Percentiles rank a stretch among this genome's conserved stretches.
These are phyloP conservation scores for Pelochelys cantorii DNA, from an alignment of 2,797 vertebrate species.

Conservation along the genomic window DNA sequence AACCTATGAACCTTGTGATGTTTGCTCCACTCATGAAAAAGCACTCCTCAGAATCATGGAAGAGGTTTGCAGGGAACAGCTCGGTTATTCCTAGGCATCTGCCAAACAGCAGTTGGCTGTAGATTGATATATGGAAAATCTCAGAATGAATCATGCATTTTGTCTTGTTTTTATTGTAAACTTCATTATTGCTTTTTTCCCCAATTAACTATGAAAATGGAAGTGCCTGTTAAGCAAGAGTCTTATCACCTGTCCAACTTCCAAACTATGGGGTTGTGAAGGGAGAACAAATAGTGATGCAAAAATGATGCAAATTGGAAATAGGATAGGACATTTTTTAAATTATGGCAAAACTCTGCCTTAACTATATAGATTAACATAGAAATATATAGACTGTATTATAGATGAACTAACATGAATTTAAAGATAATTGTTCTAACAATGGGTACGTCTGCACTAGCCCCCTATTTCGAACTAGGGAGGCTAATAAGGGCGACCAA, in stretches of 20 bases:
- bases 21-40: not conserved
- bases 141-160: conserved; percentile 2
- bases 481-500: too few relatives aligned
- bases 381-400: not conserved
- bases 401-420: not conserved
- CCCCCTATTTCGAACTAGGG: too few relatives aligned
- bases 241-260: not conserved
- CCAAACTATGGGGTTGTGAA: not conserved
- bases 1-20: not conserved
- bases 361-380: conserved; percentile 9
- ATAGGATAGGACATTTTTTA: not conserved
- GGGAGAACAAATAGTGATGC: not conserved
- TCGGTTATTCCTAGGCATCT: conserved; percentile 14
- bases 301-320: not conserved
- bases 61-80: not conserved
- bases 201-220: conserved; percentile 38
- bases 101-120: conserved; percentile 2
- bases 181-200: conserved; percentile 43
- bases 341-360: not conserved
- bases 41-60: not conserved
- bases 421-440: not conserved
- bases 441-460: too few relatives aligned
- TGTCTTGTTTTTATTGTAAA: conserved; percentile 38
- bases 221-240: conserved; percentile 18
- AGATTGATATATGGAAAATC: conserved; percentile 26